Evolutionary conservation across 2,113 vertebrate species (phyloP).

Genomic region (Jacana jacana): DNA sequence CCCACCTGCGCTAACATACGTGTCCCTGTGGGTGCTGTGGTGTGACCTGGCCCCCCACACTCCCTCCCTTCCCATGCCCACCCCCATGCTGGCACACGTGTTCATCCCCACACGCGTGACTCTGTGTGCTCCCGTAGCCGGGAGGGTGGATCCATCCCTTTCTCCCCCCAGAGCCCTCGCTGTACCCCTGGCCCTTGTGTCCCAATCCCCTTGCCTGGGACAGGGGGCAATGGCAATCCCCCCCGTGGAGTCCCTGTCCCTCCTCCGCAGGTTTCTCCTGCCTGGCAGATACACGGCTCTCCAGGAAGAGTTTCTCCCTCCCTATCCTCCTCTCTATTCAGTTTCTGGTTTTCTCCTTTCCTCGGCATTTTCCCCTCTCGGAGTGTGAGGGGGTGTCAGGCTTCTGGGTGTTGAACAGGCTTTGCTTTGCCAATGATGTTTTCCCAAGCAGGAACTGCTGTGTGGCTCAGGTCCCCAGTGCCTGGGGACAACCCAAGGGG

Average conservation of each 20-base stretch:
- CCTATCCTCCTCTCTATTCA: not conserved
- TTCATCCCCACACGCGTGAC: constrained; percentile 11
- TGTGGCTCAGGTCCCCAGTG: rapidly evolving
- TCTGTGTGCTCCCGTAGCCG: rapidly evolving
- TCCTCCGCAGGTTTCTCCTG: not conserved
- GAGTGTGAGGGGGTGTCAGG: constrained; percentile 27
- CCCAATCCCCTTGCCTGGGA: rapidly evolving
- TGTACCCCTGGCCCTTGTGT: not conserved
- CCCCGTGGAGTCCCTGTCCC: rapidly evolving
- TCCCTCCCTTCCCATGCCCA: not conserved
- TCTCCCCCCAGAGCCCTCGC: not conserved
- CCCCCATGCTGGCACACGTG: not conserved
- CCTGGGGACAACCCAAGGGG: not conserved
- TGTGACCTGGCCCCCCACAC: constrained; percentile 9
- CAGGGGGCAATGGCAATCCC: not conserved
- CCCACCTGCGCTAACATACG: not conserved
- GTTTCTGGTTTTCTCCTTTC: not conserved
- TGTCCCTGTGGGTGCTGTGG: not conserved
- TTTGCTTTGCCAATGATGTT: not conserved
- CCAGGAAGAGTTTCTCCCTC: not conserved
- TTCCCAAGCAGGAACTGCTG: not conserved
- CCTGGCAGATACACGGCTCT: rapidly evolving
- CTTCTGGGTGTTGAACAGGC: not conserved
- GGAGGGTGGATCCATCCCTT: not conserved
- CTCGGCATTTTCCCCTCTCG: not conserved